phyloP scores from a whole-genome alignment of 2,888 invertebrate species.

The Deilephila elpenor region DNA sequence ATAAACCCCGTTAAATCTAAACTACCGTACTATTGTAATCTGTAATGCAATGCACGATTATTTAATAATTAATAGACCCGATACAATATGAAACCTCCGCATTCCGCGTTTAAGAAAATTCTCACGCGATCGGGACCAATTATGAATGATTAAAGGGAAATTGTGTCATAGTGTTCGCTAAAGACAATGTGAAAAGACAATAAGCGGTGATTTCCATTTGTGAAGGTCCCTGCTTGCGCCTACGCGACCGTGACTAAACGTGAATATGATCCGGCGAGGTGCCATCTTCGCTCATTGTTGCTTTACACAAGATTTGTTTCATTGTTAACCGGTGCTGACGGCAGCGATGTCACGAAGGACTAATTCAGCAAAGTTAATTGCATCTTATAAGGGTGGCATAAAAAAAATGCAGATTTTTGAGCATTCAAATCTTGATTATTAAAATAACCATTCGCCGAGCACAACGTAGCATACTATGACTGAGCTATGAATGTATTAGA shows the following conservation, averaged over 20 bases:
- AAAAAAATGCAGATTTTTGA: no score
- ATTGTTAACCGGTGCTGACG: background rate
- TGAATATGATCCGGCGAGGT: constrained; percentile 6
- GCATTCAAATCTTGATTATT: no score
- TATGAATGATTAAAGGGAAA: constrained; percentile 40
- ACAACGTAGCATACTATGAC: no score
- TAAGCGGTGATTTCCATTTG: constrained; percentile 30
- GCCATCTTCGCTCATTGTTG: constrained; percentile 8
- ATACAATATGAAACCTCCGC: constrained; percentile 11
- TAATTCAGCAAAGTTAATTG: background rate
- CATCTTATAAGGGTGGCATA: background rate
- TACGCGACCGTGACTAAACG: constrained; percentile 32
- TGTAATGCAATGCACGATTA: constrained; percentile 4
- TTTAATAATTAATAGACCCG: constrained; percentile 7
- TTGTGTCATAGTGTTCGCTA: constrained; percentile 44
- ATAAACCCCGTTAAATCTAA: no score
- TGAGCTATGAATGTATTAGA: no score
- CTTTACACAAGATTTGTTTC: constrained; percentile 5
- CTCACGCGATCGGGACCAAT: constrained; percentile 36
- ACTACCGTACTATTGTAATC: background rate
- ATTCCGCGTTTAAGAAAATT: constrained; percentile 21
- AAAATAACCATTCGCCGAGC: no score
- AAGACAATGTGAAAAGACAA: constrained; percentile 35
- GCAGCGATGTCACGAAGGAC: background rate
- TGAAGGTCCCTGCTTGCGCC: constrained; percentile 24